Conservation (phyloP, 30 jellyfish, hydroid and myxozoan genomes). For the Aurelia aurita region DNA sequence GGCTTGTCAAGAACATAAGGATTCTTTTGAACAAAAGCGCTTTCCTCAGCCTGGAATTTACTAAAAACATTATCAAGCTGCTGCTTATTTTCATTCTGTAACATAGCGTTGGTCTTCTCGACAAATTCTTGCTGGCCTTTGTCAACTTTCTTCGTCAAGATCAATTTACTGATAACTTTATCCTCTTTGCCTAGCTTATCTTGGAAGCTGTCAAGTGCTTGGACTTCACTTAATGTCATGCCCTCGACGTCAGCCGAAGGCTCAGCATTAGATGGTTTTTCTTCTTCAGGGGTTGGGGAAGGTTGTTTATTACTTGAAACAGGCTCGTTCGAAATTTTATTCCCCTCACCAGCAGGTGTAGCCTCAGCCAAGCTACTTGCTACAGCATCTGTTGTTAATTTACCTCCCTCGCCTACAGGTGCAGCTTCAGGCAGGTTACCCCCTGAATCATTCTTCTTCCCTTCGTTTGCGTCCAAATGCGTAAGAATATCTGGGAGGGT, state of each 20-base stretch:
- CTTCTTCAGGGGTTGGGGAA: conserved; percentile 8
- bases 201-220: conserved; percentile 53
- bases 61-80: conserved; percentile 46
- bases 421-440: conserved; percentile 21
- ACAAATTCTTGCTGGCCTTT: conserved; percentile 29
- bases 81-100: conserved; percentile 38
- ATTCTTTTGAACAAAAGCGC: conserved; percentile 65
- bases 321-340: neutral
- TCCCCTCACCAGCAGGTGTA: neutral
- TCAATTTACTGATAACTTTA: conserved; percentile 46
- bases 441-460: neutral
- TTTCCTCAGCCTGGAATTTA: conserved; percentile 47
- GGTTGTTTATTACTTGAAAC: neutral
- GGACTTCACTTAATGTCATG: conserved; percentile 48
- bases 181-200: conserved; percentile 56
- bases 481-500: conserved; percentile 49
- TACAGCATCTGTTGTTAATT: neutral
- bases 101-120: conserved; percentile 48
- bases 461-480: conserved; percentile 18
- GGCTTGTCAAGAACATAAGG: conserved; percentile 75
- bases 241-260: conserved; percentile 65
- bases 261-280: conserved; percentile 1
- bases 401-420: conserved; percentile 14
- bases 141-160: conserved; percentile 32
- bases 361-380: neutral